These are phyloP conservation scores for Pipistrellus pipistrellus DNA, from an alignment of 2,797 vertebrate genomes.

Conservation along the genomic window DNA sequence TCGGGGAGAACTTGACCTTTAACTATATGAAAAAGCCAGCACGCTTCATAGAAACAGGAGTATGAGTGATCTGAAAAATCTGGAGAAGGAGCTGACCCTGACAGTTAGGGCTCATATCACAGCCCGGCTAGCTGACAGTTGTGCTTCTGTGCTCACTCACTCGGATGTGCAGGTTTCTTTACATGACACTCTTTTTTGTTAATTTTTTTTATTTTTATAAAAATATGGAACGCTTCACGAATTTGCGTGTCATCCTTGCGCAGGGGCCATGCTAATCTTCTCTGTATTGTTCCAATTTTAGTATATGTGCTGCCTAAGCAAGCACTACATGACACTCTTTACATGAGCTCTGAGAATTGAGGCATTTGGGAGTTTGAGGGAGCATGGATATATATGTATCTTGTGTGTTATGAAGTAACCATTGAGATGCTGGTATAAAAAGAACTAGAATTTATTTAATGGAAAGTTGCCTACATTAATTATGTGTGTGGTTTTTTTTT, in stretches of 20 bases:
- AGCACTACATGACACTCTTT: not conserved
- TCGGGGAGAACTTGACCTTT: constrained; percentile 21
- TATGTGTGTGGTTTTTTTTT: not conserved
- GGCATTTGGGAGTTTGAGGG: not conserved
- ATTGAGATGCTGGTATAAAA: not conserved
- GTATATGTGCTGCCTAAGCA: too few species aligned
- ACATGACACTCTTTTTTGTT: not conserved
- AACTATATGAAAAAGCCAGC: constrained; percentile 26
- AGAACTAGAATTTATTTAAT: constrained; percentile 70
- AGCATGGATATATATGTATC: not conserved
- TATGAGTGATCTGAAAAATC: constrained; percentile 43
- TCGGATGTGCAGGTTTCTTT: not conserved
- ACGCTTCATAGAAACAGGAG: constrained; percentile 38
- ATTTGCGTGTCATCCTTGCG: too few species aligned
- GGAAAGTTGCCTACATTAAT: constrained; percentile 41
- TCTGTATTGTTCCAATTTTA: too few species aligned
- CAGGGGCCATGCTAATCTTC: too few species aligned
- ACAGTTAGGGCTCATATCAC: not conserved
- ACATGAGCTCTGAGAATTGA: not conserved
- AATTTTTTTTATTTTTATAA: too few species aligned
- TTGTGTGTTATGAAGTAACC: constrained; percentile 28
- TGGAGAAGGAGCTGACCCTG: constrained; percentile 7
- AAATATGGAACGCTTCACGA: too few species aligned
- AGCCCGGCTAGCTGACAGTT: not conserved
- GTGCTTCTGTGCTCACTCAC: not conserved